Evolutionary conservation across 2,113 vertebrate species (phyloP).

Genomic region (Copsychus sechellarum): DNA sequence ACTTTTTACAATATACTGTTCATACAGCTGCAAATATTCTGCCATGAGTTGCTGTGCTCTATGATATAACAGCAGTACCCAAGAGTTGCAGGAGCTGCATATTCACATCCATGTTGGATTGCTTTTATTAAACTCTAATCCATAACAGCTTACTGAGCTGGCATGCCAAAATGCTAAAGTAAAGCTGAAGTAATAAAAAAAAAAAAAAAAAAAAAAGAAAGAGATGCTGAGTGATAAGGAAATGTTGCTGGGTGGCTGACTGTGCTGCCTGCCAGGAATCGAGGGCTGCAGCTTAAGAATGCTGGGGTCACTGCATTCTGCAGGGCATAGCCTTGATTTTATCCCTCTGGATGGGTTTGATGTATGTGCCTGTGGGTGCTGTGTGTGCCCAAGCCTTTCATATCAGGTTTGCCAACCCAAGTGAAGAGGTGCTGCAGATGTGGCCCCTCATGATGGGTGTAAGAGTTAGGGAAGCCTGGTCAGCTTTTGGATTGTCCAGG

Average conservation of each 20-base stretch:
- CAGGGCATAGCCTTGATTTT: neutral
- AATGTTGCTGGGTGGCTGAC: neutral
- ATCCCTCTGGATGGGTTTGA: neutral
- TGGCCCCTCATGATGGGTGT: neutral
- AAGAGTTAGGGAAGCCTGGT: neutral
- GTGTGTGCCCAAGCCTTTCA: neutral
- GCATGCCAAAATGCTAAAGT: neutral
- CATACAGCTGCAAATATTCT: neutral
- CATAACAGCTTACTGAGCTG: neutral
- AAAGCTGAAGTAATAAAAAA: neutral
- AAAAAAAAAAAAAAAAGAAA: neutral
- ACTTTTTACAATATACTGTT: neutral
- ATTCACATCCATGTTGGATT: neutral
- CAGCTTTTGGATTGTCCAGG: neutral
- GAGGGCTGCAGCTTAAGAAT: neutral
- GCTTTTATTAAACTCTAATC: conserved; percentile 35
- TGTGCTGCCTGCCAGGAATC: neutral
- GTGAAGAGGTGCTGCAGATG: neutral
- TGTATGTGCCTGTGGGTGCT: rapidly evolving
- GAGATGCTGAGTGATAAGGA: neutral
- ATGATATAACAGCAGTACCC: neutral
- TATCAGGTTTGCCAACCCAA: neutral
- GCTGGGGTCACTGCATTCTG: rapidly evolving
- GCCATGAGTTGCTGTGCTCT: neutral
- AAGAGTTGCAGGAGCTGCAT: neutral